Base-by-base conservation (phyloP, 2,888 invertebrate genomes). In the Drosophila lacicola region DNA sequence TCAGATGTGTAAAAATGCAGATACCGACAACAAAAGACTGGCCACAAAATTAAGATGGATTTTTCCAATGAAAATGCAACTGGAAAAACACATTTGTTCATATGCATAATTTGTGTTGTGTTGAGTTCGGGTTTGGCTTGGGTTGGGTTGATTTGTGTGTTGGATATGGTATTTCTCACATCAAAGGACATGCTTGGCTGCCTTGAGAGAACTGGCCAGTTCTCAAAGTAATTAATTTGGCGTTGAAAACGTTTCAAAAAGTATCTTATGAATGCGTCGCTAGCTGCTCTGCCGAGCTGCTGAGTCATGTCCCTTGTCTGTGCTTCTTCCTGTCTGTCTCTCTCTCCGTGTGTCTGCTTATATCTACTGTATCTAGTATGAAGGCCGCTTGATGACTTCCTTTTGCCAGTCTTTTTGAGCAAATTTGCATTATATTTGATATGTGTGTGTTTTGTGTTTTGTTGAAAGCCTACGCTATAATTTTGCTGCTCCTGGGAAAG, bases 161-260 rank as follows among this genome's bases (percentile, higher is more conserved):
- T 36, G 13, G 13, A 8, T 14, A 11, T 6, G 8, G 21, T 51
- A 10, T 53, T 58, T 44, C 54, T 70, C 66, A 79, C 80, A 75
- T 76, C 71, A 80, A 86, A 82, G 82, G 82, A 82, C 74, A 82
- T 88, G 82, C 78, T 86, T 83, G 72, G 87, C 72, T 83, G 84
- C 36, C 56, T 56, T 33, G 44, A 13, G 19, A 33, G 46, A 37
- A 11, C 44, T 56, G 51, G 50, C 21, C 42, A 44, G 65, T 57
- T 64, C 65, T 56, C 68, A 66, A 53, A 58, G 83, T 77, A 88
- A 88, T 88, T 82, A 80, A 85, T 82, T 85, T 76, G 78, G 74
- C 66, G 76, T 71, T 77, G 76, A 65, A 71, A 79, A 79, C 56
- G 25, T 61, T 57, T 62, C 34, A 50, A 50, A 70, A 70, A 53